Evolutionary conservation across 1,140 invertebrate species (phyloP).

Genomic region (Gonatopus flavifemur): DNA sequence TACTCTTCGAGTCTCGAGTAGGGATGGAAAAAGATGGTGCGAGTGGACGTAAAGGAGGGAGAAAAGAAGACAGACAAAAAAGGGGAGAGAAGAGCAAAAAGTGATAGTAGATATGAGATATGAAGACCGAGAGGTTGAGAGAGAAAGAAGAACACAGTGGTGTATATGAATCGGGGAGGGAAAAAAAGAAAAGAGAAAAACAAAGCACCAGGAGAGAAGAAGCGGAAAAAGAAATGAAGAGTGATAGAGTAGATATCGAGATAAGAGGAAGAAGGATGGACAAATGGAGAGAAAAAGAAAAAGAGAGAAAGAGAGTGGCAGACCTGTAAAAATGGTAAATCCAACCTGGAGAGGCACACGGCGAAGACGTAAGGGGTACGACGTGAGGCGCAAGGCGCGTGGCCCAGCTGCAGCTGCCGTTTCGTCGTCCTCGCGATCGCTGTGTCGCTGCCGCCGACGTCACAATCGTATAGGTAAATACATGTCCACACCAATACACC

Average conservation of each 20-base stretch:
- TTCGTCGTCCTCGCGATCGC: slow-evolving; percentile 21
- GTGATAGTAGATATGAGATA: slow-evolving; percentile 2
- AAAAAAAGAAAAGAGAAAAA: too few species aligned
- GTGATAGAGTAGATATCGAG: background rate
- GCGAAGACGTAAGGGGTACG: slow-evolving; percentile 24
- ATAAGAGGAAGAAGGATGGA: background rate
- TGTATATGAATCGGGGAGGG: too few species aligned
- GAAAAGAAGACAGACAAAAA: slow-evolving; percentile 1
- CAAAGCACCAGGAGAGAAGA: background rate
- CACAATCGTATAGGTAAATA: background rate
- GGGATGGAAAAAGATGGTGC: slow-evolving; percentile 4
- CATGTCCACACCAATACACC: background rate
- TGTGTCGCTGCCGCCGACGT: background rate
- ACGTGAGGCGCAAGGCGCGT: slow-evolving; percentile 43
- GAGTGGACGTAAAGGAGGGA: background rate
- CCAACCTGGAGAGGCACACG: too few species aligned
- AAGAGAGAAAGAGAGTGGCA: slow-evolving; percentile 4
- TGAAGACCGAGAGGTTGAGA: slow-evolving; percentile 3
- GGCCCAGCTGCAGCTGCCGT: slow-evolving; percentile 50
- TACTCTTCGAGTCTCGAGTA: slow-evolving; percentile 14
- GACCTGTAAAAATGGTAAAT: slow-evolving; percentile 38
- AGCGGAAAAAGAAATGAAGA: background rate
- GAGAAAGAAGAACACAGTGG: too few species aligned
- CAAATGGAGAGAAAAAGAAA: background rate
- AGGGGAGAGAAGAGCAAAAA: background rate